Percentiles rank a stretch among this genome's conserved stretches.
phyloP scores from a whole-genome alignment of 2,113 vertebrate genomes.

The Proteles cristata region DNA sequence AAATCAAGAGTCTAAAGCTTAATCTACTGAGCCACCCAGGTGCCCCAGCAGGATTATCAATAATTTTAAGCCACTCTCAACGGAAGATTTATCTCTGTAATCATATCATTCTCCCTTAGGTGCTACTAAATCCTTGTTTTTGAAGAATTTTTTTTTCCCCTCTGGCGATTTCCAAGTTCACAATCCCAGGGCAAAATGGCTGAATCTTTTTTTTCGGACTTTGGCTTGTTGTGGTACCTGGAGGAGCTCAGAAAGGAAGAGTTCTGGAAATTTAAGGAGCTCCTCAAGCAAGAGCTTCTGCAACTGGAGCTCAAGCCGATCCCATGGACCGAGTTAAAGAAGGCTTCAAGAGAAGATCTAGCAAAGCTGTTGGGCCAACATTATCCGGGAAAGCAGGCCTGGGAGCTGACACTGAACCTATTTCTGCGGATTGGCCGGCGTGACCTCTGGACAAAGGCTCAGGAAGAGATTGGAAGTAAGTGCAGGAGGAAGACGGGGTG shows the following conservation, averaged over 20 bases:
- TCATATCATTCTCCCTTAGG: background rate
- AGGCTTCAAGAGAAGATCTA: background rate
- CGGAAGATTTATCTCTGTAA: background rate
- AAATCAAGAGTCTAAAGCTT: too few relatives aligned
- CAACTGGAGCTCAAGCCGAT: background rate
- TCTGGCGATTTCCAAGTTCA: background rate
- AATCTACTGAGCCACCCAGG: too few relatives aligned
- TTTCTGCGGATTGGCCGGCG: background rate
- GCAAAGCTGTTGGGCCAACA: background rate
- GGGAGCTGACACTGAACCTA: background rate
- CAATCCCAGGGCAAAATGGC: background rate
- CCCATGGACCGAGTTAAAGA: background rate
- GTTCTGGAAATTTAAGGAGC: constrained; percentile 57
- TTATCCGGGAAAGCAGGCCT: background rate
- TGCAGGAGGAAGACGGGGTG: background rate
- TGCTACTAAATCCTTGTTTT: background rate
- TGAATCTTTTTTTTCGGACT: background rate
- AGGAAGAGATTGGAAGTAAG: background rate
- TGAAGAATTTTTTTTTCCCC: background rate
- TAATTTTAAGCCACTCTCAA: background rate
- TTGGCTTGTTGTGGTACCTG: constrained; percentile 17
- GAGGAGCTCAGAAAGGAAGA: constrained; percentile 23
- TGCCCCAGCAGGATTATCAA: too few relatives aligned
- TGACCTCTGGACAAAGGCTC: background rate
- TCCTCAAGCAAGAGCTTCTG: background rate